Base-by-base conservation (phyloP, 2,888 invertebrate species). In the Drosophila cognata region DNA sequence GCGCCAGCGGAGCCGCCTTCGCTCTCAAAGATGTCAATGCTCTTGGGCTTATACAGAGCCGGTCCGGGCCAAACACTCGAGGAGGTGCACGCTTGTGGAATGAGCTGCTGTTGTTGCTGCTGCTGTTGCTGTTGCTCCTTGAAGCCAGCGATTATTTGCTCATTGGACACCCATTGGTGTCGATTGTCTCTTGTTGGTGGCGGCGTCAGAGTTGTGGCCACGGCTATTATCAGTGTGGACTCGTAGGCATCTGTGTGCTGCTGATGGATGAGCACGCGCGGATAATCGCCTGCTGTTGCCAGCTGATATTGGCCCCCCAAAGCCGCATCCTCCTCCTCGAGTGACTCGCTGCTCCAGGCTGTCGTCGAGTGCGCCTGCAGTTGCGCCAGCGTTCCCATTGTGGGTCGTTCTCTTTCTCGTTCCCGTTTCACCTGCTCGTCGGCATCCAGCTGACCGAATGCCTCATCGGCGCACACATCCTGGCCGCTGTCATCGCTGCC, bases 11-110 rank as follows among this genome's bases (percentile, higher is more conserved):
- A 75, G 7, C 82, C 79, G 7, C 74, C 82, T 8, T 86, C 88
- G 16, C 82, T 73, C 55, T 91, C 87, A 53, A 93, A 93, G n/a
- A 93, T 92, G 51, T 93, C 93, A 10, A 93, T 89, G 62, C 92
- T 92, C 29, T 87, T 89, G n/a, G 90, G 75, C 71, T 92, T 92
- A 65, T 91, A 91, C 4, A 92, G 33, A 0, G 77, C 63, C 2
- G 87, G 79, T 0, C 76, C 77, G 13, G 86, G 75, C 87, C 84
- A 85, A 18, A 29, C 28, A 13, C 28, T 38, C 11, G 25, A 55
- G 7, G 55, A 25, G 5, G 16, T 10, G 13, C 35, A 25, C 35
- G 25, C 55, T 7, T 36, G 55, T 28, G 55, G 25, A 36, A 18
- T 18, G 8, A 38, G 25, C 55, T 35, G 35, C 31, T 52, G 52